Base-by-base conservation (phyloP, 2,113 vertebrate species). In the Laticauda laticaudata region DNA sequence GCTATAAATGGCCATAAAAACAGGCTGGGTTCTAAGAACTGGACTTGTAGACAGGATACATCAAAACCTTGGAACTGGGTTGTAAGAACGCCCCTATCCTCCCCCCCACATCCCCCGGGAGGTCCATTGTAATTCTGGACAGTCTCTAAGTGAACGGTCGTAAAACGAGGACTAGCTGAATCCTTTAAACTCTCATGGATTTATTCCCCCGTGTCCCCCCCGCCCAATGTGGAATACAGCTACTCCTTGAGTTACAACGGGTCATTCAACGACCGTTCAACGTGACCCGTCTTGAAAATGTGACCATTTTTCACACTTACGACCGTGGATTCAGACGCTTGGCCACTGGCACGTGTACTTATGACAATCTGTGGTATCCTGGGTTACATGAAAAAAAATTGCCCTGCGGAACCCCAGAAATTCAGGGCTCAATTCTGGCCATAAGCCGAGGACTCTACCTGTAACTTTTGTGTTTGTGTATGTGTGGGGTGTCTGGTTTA, bases 291-390 rank as follows among this genome's bases (percentile, higher is more conserved):
- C 48, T 26, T 14, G 26, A n/a, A 64, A 64, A n/a, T n/a, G 61
- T 0, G 4, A 69, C 11, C 12, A 3, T 4, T 64, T 64, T 64
- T 64, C 59, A 64, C 59, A 29, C 10, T 61, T 26, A 26, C 1
- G 10, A 64, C 59, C 59, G 59, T 23, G 0, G 29, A 69, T 69
- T n/a, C 61, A 14, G 10, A 14, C 1, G 29, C 26, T n/a, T n/a
- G 29, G 11, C 61, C 3, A n/a, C 29, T 14, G 61, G 29, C 1
- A 7, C 4, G 12, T n/a, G 11, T n/a, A n/a, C 11, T 64, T n/a
- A n/a, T 4, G 12, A n/a, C 4, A 1, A 26, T 14, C 14, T 0
- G 61, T 3, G 3, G 61, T 3, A 5, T 4, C 10, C 61, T 2
- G 0, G 57, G 8, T 61, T 23, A 9, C 8, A 8, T 61, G 57